A percentile compares a stretch with the other conserved stretches of the same genome.
Evolutionary conservation across 1,140 invertebrate species (phyloP).

Genomic region (Rhopalosiphum padi): DNA sequence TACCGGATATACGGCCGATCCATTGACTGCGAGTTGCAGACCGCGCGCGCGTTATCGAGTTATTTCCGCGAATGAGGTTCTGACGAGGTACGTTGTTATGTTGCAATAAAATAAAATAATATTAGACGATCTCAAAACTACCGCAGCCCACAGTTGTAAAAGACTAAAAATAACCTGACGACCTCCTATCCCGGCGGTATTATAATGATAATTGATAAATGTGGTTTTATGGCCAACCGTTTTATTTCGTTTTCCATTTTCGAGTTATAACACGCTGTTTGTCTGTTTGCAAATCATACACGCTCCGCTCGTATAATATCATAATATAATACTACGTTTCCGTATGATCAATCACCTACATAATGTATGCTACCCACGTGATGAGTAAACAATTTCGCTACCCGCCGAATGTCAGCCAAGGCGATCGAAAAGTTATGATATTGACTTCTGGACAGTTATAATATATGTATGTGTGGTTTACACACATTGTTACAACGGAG

Average conservation of each 20-base stretch:
- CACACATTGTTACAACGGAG: neutral
- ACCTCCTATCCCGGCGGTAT: neutral
- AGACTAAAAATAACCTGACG: constrained; percentile 15
- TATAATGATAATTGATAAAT: constrained; percentile 33
- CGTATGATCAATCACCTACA: neutral
- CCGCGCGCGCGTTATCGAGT: neutral
- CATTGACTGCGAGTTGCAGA: constrained; percentile 2
- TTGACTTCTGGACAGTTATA: neutral
- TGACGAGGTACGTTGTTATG: neutral
- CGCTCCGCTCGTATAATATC: neutral
- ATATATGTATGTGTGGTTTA: neutral
- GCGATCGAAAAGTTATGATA: neutral
- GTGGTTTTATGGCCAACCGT: constrained; percentile 11
- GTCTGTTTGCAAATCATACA: neutral
- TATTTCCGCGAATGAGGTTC: constrained; percentile 28
- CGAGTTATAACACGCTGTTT: neutral
- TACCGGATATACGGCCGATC: constrained; percentile 20
- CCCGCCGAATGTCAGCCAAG: neutral
- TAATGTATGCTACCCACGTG: neutral
- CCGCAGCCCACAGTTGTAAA: neutral
- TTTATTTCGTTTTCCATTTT: neutral
- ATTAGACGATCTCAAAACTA: neutral
- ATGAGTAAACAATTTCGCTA: neutral
- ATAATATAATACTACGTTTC: neutral
- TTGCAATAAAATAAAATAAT: constrained; percentile 9